Base-by-base conservation (phyloP, 2,797 vertebrate species). In the Platalea minor region DNA sequence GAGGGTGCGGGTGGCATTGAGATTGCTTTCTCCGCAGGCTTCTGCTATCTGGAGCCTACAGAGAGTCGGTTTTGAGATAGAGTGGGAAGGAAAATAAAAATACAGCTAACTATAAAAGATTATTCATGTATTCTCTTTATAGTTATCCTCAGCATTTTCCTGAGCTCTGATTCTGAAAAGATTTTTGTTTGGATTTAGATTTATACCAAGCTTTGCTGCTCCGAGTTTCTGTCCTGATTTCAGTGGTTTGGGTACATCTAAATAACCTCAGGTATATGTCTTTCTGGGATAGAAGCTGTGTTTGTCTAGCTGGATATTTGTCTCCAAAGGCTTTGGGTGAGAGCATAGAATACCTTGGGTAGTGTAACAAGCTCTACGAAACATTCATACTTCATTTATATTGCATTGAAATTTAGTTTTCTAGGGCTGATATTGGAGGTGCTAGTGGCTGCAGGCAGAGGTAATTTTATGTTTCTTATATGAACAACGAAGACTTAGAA, bases 111-210 rank as follows among this genome's bases (percentile, higher is more conserved):
- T 89, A 31, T 45, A 73, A 87, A 84, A 73, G 14, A 67, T 67
- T 85, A 90, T 85, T 91, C 28, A 85, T 79, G 29, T 64, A 77
- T 59, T 91, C 56, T 85, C 67, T 91, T 93, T 92, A 79, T 64
- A 80, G 74, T 29, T 92, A 53, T 48, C 57, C 28, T 85, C 31
- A 92, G 54, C 21, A 70, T 57, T 91, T 82, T 92, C 50, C 56
- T 64, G 77, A 76, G 33, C 59, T 82, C 24, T 51, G 51, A 83
- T 70, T 88, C 64, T 73, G 64, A 75, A 93, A 84, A 84, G 7
- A 72, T 48, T 79, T 91, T 85, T 74, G 45, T 63, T 86, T 57
- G 53, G 53, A 48, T 76, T 83, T 76, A 72, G n/a, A 50, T 76
- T 45, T 72, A 76, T 68, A 48, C 18, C 1, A 5, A 54, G 53